A percentile compares a stretch with the other conserved stretches of the same genome.
phyloP scores from a whole-genome alignment of 2,113 vertebrate genomes.

The Emydura subglobosa region DNA sequence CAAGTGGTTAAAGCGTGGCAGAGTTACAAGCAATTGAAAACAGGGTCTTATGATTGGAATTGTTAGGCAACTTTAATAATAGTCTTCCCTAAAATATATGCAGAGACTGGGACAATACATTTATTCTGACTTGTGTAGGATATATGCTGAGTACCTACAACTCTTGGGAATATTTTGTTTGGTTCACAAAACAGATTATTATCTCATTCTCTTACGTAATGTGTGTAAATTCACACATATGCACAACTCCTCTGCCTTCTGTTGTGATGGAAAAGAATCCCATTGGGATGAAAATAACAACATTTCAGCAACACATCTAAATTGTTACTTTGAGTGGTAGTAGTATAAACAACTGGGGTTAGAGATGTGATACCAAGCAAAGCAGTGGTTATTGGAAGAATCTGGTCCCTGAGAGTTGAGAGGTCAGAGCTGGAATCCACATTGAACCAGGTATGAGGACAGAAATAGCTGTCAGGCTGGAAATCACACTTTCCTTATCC shows the following conservation, averaged over 20 bases:
- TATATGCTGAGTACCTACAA: not conserved
- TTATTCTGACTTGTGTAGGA: not conserved
- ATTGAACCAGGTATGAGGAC: not conserved
- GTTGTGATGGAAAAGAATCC: not conserved
- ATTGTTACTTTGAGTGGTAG: not conserved
- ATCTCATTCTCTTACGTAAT: not conserved
- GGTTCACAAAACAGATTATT: not conserved
- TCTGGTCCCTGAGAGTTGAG: not conserved
- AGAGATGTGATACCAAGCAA: not conserved
- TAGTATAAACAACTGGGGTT: not conserved
- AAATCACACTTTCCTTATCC: not conserved
- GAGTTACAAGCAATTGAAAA: not conserved
- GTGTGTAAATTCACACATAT: not conserved
- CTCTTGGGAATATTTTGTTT: not conserved
- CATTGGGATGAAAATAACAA: not conserved
- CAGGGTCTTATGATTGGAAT: not conserved
- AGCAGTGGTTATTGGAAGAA: accelerated
- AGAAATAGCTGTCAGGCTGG: not conserved
- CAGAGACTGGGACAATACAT: not conserved
- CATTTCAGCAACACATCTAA: not conserved
- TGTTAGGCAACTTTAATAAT: not conserved
- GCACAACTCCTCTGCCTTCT: not conserved
- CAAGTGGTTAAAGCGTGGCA: not conserved
- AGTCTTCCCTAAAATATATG: too few relatives aligned
- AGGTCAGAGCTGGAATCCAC: not conserved